phyloP scores from a whole-genome alignment of 2,797 vertebrate species.

The Molossus molossus region DNA sequence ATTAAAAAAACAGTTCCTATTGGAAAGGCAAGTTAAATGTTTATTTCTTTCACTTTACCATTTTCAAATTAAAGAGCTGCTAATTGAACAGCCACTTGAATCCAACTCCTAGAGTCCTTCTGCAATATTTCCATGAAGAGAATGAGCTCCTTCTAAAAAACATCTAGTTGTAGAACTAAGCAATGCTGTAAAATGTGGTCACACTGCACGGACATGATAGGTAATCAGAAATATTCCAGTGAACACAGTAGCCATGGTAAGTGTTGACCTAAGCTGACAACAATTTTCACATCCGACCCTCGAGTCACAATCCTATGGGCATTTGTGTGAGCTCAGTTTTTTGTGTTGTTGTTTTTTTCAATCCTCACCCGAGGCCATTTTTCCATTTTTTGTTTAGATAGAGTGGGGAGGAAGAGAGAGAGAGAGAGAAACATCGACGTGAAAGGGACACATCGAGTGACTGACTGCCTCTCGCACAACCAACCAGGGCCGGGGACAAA shows the following conservation, averaged over 20 bases:
- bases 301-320: background rate
- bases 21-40: constrained; percentile 25
- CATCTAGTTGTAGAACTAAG: background rate
- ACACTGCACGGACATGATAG: background rate
- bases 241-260: background rate
- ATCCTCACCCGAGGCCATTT: too few relatives aligned
- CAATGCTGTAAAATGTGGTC: background rate
- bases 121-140: background rate
- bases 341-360: too few relatives aligned
- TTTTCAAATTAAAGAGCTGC: constrained; percentile 34
- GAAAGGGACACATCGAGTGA: too few relatives aligned
- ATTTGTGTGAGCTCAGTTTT: background rate
- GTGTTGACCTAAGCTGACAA: background rate
- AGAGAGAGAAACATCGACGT: too few relatives aligned
- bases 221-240: constrained; percentile 5
- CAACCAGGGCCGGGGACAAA: too few relatives aligned
- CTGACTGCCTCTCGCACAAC: too few relatives aligned
- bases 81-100: background rate
- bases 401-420: too few relatives aligned
- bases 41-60: constrained; percentile 1
- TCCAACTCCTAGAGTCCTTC: background rate
- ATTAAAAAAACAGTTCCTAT: background rate
- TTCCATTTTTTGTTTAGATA: too few relatives aligned
- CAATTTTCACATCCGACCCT: background rate
- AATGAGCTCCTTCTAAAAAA: background rate